Base-by-base conservation (phyloP, 2,888 invertebrate species). In the Xestia rhomboidea region DNA sequence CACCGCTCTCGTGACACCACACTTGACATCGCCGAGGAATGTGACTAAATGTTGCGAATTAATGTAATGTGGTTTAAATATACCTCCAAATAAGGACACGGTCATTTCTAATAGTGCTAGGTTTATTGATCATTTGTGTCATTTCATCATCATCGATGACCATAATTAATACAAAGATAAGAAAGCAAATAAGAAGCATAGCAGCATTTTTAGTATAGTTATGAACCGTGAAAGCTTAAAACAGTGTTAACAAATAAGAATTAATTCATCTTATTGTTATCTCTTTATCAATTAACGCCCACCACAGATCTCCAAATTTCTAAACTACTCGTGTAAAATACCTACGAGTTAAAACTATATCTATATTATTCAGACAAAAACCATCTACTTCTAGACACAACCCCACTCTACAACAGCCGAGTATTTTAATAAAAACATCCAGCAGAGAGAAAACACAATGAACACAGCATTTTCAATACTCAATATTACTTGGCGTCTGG, bases 391-490 rank as follows among this genome's bases (percentile, higher is more conserved):
- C 15, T 24, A 60, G 5, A 71, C 18, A 13, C 11, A 57, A 27
- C 30, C n/a, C 18, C n/a, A 34, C 30, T 18, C 7, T 41, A 24
- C 24, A 68, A 51, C 7, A 68, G 10, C 60, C 13, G 13, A 34
- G 60, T 54, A 62, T 71, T 79, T 80, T 38, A 80, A 79, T 74
- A 79, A 57, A 64, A 67, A 38, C n/a, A 54, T 80, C 21, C 8
- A 54, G 60, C 46, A 30, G 21, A 67, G 38, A 46, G 21, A 38
- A 44, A 8, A 68, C 30, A 79, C 18, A 67, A 54, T 27, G 44
- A 81, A 76, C 67, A 68, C 27, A 62, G 62, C 67, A 70, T 81
- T 77, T 81, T 74, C 74, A 83, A 73, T 82, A 79, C 64, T 62
- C 46, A 11, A 79, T 83, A 83, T 82, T 73, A 44, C 78, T 66